Evolutionary conservation across 2,888 invertebrate species (phyloP).

Genomic region (Leucozona laternaria): DNA sequence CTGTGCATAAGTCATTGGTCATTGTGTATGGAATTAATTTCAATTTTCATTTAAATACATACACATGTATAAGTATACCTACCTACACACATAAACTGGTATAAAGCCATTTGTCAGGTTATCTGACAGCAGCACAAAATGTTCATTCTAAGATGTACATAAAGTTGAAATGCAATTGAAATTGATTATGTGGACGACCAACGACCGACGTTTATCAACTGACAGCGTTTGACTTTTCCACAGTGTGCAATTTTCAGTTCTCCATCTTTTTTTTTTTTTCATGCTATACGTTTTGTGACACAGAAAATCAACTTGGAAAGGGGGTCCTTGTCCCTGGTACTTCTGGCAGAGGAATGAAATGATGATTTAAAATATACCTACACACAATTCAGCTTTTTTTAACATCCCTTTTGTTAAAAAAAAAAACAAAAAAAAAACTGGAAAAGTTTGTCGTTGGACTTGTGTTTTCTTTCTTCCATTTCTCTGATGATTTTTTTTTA

Average conservation of each 20-base stretch:
- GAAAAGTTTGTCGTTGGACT: slow-evolving; percentile 13
- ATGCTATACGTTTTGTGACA: slow-evolving; percentile 16
- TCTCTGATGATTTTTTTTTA: neutral
- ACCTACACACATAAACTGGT: neutral
- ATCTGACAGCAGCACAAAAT: slow-evolving; percentile 33
- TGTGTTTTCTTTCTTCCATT: neutral
- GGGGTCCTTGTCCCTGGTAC: neutral
- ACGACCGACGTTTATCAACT: slow-evolving; percentile 15
- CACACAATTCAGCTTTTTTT: slow-evolving; percentile 2
- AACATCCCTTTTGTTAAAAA: slow-evolving; percentile 1
- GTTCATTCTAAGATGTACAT: slow-evolving; percentile 8
- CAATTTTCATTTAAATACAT: slow-evolving; percentile 20
- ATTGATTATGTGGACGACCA: slow-evolving; percentile 34
- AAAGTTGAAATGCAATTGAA: slow-evolving; percentile 39
- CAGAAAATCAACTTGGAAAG: slow-evolving; percentile 1
- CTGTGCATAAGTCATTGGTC: slow-evolving; percentile 33
- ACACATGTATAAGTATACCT: too few species aligned
- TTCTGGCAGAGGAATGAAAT: slow-evolving; percentile 9
- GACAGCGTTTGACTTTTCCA: slow-evolving; percentile 15
- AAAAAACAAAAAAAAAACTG: neutral
- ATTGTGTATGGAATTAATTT: slow-evolving; percentile 37
- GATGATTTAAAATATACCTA: slow-evolving; percentile 20
- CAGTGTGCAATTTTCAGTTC: slow-evolving; percentile 9
- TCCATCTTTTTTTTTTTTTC: neutral
- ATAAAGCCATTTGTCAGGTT: slow-evolving; percentile 28